Percentiles rank a stretch among this genome's conserved stretches.
Evolutionary conservation across 2,113 vertebrate species (phyloP).

Genomic region (Myotis brandtii): DNA sequence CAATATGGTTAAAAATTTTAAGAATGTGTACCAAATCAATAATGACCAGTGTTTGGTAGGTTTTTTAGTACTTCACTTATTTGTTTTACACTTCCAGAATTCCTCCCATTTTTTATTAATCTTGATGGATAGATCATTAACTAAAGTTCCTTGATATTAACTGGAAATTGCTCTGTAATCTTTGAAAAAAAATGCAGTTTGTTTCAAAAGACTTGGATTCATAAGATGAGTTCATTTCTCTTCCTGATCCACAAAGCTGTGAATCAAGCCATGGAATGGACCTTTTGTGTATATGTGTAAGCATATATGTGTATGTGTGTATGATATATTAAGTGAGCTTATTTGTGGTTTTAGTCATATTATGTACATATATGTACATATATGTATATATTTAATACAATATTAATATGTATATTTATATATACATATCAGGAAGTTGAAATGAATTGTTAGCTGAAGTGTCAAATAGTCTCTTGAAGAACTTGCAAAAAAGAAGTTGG

Average conservation of each 20-base stretch:
- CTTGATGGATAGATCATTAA: neutral
- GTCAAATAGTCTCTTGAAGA: neutral
- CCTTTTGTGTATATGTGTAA: neutral
- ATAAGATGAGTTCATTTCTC: conserved; percentile 24
- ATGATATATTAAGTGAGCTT: neutral
- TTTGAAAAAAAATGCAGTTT: neutral
- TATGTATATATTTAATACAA: neutral
- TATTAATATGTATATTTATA: neutral
- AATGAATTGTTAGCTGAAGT: neutral
- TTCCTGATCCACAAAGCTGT: neutral
- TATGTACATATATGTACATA: neutral
- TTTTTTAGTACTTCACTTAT: neutral
- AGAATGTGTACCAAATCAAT: neutral
- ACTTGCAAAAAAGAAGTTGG: neutral
- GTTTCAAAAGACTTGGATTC: neutral
- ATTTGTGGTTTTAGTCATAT: neutral
- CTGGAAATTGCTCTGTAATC: neutral
- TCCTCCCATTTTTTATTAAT: neutral
- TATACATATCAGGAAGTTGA: neutral
- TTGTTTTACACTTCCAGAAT: neutral
- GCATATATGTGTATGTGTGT: neutral
- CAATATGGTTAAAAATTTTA: neutral
- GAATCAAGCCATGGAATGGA: neutral
- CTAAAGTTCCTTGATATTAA: neutral
- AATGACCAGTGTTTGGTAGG: neutral